Evolutionary conservation across 2,888 invertebrate genomes (phyloP).

Genomic region (Catocala nupta): DNA sequence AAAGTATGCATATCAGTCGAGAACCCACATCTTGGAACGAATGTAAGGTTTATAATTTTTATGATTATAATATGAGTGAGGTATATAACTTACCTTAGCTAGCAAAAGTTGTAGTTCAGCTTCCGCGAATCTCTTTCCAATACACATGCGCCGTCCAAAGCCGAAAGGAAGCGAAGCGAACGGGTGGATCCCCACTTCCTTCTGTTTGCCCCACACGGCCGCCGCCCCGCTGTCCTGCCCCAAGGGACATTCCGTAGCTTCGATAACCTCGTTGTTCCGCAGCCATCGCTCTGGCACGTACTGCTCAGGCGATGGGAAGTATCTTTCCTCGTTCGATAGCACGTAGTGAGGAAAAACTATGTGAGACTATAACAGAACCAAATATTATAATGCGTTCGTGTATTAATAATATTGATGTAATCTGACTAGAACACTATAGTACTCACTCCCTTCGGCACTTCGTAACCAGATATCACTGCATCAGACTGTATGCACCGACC

Average conservation of each 20-base stretch:
- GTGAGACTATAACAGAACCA: constrained; percentile 88
- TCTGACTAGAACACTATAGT: not conserved
- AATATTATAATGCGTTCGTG: not conserved
- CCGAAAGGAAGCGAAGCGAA: constrained; percentile 93
- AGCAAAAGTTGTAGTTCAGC: constrained; percentile 91
- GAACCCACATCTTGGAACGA: no score
- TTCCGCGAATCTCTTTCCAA: constrained; percentile 94
- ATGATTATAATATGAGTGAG: no score
- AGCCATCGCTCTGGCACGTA: constrained; percentile 94
- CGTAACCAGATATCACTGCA: constrained; percentile 91
- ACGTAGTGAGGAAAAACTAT: constrained; percentile 93
- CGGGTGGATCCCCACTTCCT: constrained; percentile 89
- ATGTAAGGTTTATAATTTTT: no score
- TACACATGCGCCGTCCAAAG: constrained; percentile 92
- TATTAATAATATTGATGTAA: not conserved
- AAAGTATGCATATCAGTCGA: no score
- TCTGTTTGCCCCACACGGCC: constrained; percentile 77
- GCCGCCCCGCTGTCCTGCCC: constrained; percentile 39
- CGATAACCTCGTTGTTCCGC: constrained; percentile 75
- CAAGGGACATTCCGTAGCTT: constrained; percentile 39
- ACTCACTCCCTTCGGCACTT: constrained; percentile 93
- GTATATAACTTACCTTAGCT: constrained; percentile 87
- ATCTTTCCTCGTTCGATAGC: constrained; percentile 90
- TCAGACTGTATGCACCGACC: constrained; percentile 92
- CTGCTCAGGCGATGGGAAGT: constrained; percentile 90